Base-by-base conservation (phyloP, 2,113 vertebrate species). In the Hymenochirus boettgeri region DNA sequence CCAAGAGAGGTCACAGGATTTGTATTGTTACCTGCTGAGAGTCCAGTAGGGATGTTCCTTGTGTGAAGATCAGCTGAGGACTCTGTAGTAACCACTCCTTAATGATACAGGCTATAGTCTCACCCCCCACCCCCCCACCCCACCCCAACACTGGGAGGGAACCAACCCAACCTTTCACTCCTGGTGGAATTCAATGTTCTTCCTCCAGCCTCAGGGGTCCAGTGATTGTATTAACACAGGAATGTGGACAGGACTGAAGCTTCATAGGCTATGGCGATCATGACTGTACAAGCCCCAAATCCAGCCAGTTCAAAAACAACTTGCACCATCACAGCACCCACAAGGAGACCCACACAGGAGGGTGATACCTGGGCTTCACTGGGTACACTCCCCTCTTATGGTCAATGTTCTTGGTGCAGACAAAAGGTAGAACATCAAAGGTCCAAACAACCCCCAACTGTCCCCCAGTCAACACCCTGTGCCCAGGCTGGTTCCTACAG, bases 81-180 rank as follows among this genome's bases (percentile, higher is more conserved):
- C 56, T n/a, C n/a, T n/a, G n/a, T n/a, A n/a, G n/a, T n/a, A 42
- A 67, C 65, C 65, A 60, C 65, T 67, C 65, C 65, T n/a, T 57
- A 39, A 9, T 27, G 31, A 67, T 27, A 21, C 27, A 60, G 56
- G 39, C 42, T 35, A 39, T n/a, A n/a, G 64, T 55, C 58, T 46
- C 46, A 60, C 56, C 64, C 64, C 57, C 23, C 55, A 50, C n/a
- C 31, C 26, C 55, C 56, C 48, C 48, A 50, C 53, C 48, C 48
- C 35, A 31, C 42, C 33, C 39, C n/a, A 50, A 45, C 9, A 50
- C 37, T 59, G 64, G 56, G 39, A 42, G 13, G 48, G 53, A 57
- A 57, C 55, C 54, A 66, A 66, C 29, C 27, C 18, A 15, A 23
- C 18, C 17, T 13, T 35, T 35, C 33, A 23, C 19, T 45, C 60